Percentiles rank a stretch among this genome's conserved stretches.
Conservation (phyloP, 2,797 vertebrate species). For the Spinibarbus caldwelli region DNA sequence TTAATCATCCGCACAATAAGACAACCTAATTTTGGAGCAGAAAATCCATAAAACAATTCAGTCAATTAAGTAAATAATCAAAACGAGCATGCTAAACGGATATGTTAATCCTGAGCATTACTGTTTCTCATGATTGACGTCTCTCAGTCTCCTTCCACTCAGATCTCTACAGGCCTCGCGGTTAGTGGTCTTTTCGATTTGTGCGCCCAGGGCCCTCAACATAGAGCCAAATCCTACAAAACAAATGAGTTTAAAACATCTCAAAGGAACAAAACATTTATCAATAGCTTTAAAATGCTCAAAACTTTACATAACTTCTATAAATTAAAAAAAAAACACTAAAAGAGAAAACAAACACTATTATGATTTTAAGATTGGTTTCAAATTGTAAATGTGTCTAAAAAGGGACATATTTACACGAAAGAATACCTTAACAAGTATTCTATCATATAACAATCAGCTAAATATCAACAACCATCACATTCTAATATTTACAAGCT, state of each 20-base stretch:
- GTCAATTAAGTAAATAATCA: neutral
- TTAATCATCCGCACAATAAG: neutral
- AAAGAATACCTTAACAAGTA: neutral
- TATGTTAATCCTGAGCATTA: slow-evolving; percentile 63
- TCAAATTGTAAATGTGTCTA: neutral
- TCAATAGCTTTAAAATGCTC: neutral
- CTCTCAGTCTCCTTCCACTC: slow-evolving; percentile 91
- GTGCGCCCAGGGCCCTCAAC: slow-evolving; percentile 94
- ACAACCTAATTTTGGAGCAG: neutral
- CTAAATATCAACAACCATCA: neutral
- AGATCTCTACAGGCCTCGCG: slow-evolving; percentile 94
- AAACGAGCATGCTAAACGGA: neutral
- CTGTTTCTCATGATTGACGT: slow-evolving; percentile 98
- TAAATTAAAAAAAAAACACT: no score
- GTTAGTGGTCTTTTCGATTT: slow-evolving; percentile 98
- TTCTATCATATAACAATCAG: neutral
- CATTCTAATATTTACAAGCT: neutral
- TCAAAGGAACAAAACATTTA: neutral
- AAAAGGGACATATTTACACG: neutral
- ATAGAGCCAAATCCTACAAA: slow-evolving; percentile 94
- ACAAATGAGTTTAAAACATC: neutral
- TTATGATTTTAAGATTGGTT: neutral
- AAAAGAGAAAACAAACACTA: neutral
- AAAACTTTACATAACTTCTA: neutral
- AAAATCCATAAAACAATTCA: neutral